Conservation (phyloP, 2,113 vertebrate genomes). For the Lampris megalopsis region DNA sequence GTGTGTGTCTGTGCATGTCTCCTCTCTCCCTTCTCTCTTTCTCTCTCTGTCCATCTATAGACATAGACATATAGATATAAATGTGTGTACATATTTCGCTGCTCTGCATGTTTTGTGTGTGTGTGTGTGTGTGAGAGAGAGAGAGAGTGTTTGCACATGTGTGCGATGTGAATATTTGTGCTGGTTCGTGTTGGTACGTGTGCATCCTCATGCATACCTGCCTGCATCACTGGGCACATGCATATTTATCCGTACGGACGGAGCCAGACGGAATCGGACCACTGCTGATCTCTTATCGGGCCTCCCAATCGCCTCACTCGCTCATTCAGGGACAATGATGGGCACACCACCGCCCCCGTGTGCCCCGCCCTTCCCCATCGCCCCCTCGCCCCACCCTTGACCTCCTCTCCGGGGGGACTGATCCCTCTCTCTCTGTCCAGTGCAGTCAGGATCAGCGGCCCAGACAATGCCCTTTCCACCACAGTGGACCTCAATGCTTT, state of each 20-base stretch:
- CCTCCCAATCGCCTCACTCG: conserved; percentile 51
- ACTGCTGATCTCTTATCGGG: conserved; percentile 53
- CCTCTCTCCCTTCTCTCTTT: too few relatives aligned
- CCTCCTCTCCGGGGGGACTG: conserved; percentile 57
- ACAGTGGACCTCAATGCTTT: conserved; percentile 78
- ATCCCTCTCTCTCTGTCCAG: conserved; percentile 65
- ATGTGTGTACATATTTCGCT: too few relatives aligned
- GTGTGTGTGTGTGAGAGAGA: background rate
- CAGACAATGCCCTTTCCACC: conserved; percentile 81
- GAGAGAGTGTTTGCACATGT: background rate
- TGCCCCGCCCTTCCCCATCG: conserved; percentile 40
- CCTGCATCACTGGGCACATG: background rate
- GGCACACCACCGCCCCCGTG: conserved; percentile 52
- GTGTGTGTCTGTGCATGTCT: too few relatives aligned
- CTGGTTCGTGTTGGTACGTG: background rate
- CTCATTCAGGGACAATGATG: conserved; percentile 62
- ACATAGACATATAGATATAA: too few relatives aligned
- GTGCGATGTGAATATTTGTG: conserved; percentile 4
- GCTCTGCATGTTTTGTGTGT: background rate
- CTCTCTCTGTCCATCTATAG: too few relatives aligned
- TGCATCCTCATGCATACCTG: conserved; percentile 32
- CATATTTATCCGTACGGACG: conserved; percentile 36
- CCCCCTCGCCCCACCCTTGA: conserved; percentile 54
- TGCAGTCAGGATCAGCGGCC: conserved; percentile 67
- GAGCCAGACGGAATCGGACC: conserved; percentile 55